phyloP scores from a whole-genome alignment of 2,888 invertebrate genomes.

The Chrysolina oricalcia region DNA sequence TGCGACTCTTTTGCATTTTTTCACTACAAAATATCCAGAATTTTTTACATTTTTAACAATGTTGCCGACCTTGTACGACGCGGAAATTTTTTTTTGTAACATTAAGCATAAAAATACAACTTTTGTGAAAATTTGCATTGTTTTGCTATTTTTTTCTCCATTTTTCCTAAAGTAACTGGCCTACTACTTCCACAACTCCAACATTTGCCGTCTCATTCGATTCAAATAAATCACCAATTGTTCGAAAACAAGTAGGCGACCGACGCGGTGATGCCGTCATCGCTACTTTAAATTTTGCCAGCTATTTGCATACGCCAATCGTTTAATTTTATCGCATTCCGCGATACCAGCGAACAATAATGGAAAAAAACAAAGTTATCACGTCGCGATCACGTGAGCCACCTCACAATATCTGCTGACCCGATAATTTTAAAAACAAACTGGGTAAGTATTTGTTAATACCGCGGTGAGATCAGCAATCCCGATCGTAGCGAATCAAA shows the following conservation, averaged over 20 bases:
- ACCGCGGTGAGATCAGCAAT: neutral
- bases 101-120: no score
- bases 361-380: constrained; percentile 36
- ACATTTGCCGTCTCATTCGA: neutral
- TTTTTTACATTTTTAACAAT: no score
- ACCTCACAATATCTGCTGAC: constrained; percentile 20
- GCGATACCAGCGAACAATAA: constrained; percentile 23
- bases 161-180: no score
- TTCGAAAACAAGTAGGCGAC: constrained; percentile 12
- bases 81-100: no score
- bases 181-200: neutral
- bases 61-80: no score
- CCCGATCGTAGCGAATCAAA: neutral
- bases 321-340: constrained; percentile 36
- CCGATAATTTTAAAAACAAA: constrained; percentile 17
- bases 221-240: constrained; percentile 1
- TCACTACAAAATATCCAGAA: no score
- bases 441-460: constrained; percentile 3
- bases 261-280: neutral
- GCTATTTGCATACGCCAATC: constrained; percentile 27
- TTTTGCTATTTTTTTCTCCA: no score
- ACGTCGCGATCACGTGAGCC: constrained; percentile 35
- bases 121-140: no score
- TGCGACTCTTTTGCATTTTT: no score
- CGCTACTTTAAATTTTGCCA: constrained; percentile 9